Evolutionary conservation across 2,888 invertebrate species (phyloP), one percentile per base, ranked within the genome.

Genomic region (Cheilosia variabilis): DNA sequence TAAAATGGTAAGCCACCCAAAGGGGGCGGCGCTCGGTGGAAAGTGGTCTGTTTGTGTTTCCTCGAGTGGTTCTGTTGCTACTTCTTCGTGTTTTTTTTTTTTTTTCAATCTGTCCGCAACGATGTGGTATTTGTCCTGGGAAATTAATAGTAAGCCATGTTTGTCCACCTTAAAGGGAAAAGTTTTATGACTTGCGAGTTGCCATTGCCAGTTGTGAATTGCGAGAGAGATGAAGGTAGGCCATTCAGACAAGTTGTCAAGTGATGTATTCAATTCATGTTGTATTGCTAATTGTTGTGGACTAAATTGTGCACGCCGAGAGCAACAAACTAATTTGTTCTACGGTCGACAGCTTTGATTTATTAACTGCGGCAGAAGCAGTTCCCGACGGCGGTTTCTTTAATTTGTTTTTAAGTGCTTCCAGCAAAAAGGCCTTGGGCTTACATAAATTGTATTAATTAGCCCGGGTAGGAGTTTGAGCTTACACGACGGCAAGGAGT

Each of bases 391-490:
- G 55, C 24, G 55, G 24, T 55, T 47, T 24, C 34, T 55, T 65
- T 65, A 55, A 75, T 75, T 22, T 19, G 13, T 24, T 75, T 75
- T 75, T 65, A 75, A 65, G 47, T 57, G 57, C 24, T 15, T 17
- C 47, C 4, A 47, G 63, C 17, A 10, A 47, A 27, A 22, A 41
- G 22, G 31, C 31, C 24, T 31, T 45, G 47, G 53, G 45, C 34
- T 45, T 41, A 57, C 73, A 65, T 65, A 47, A 65, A 55, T 63
- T 63, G 45, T 73, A 55, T 75, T 65, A 75, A 75, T 75, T 75
- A 65, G 65, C 45, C 45, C 55, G 13, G 52, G 31, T 37, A 13
- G 69, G 3, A 24, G 31, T n/a, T 34, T 22, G n/a, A n/a, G 41
- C 10, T 68, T 17, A 37, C 10, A 13, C 10, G 2, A 7, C 47